phyloP scores from a whole-genome alignment of 92 coral and sea anemone species.

The Hydrozoanthus gracilis region DNA sequence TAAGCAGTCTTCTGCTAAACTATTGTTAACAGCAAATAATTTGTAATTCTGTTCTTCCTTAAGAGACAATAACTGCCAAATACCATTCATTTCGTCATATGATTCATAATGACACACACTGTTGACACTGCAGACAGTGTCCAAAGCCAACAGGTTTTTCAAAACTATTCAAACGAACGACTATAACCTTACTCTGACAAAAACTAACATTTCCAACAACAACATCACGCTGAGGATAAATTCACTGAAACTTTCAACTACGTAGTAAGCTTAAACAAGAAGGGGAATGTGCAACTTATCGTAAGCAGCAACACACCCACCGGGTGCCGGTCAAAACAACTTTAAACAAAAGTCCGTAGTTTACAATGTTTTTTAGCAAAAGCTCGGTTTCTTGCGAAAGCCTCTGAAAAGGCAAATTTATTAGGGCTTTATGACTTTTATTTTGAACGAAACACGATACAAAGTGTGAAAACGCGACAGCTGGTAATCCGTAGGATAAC shows the following conservation, averaged over 20 bases:
- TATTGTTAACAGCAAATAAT: background rate
- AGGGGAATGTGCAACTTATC: constrained; percentile 17
- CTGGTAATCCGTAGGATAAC: background rate
- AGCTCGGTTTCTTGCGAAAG: background rate
- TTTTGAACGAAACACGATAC: background rate
- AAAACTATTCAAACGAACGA: background rate
- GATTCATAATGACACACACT: background rate
- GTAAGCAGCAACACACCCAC: constrained; percentile 39
- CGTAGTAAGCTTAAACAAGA: background rate
- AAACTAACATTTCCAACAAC: background rate
- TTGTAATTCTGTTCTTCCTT: background rate
- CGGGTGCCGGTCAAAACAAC: constrained; percentile 47
- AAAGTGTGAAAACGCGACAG: background rate
- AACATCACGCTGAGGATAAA: background rate
- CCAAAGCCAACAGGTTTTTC: background rate
- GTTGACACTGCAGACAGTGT: constrained; percentile 2
- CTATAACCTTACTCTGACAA: background rate
- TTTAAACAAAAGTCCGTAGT: constrained; percentile 4
- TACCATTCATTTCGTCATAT: background rate
- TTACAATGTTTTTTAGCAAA: background rate
- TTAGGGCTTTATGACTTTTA: background rate
- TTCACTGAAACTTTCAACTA: background rate
- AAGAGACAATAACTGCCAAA: background rate
- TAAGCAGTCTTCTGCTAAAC: background rate
- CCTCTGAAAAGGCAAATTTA: constrained; percentile 19